phyloP scores from a whole-genome alignment of 2,888 invertebrate species.

The Chorisops tibialis region DNA sequence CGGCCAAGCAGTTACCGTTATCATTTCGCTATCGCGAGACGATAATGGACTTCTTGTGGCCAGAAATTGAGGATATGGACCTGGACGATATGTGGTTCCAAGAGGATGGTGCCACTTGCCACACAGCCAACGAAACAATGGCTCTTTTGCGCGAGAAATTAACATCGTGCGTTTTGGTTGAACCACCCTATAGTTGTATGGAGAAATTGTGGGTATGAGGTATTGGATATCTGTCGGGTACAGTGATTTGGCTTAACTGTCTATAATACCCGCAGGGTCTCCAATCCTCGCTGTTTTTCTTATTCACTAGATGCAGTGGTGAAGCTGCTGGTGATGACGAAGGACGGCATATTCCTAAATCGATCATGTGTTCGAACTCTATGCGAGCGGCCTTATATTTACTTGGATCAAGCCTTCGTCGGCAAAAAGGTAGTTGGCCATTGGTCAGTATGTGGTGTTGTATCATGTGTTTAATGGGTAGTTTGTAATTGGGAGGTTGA shows the following conservation, averaged over 20 bases:
- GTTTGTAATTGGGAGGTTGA: conserved; percentile 26
- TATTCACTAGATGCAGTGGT: conserved; percentile 29
- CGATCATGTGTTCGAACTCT: conserved; percentile 26
- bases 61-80: no score
- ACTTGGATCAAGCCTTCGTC: conserved; percentile 28
- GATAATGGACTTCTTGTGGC: no score
- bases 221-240: conserved; percentile 6
- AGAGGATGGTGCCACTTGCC: no score
- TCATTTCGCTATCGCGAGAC: no score
- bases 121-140: no score
- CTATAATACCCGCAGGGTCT: conserved; percentile 39
- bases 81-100: no score
- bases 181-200: no score
- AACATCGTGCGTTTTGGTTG: no score
- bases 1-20: no score
- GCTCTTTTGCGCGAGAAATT: no score
- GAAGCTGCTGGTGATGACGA: conserved; percentile 22
- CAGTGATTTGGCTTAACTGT: background rate
- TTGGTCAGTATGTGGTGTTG: no score
- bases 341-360: conserved; percentile 24
- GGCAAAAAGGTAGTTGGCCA: conserved; percentile 29
- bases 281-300: conserved; percentile 28
- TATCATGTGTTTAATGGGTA: conserved; percentile 21
- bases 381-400: conserved; percentile 33
- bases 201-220: conserved; percentile 8